Evolutionary conservation across 2,113 vertebrate genomes (phyloP).

Genomic region (Blennius ocellaris): DNA sequence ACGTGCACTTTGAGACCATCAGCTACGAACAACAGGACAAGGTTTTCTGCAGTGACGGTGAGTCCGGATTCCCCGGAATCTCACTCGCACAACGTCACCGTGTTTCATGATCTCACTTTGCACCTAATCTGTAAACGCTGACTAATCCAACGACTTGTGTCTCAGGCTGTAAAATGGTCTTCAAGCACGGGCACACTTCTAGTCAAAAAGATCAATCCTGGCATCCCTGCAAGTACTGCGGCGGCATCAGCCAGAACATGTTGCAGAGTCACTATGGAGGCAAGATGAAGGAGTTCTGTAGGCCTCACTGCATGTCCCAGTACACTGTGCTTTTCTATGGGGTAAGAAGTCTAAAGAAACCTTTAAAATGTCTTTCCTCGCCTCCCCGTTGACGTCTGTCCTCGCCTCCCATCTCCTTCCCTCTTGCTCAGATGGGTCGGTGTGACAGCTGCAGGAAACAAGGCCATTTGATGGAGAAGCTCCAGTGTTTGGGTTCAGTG

Average conservation of each 20-base stretch:
- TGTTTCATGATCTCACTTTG: too few species aligned
- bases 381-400: background rate
- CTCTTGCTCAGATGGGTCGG: constrained; percentile 89
- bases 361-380: too few species aligned
- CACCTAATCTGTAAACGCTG: background rate
- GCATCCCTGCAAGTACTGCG: constrained; percentile 93
- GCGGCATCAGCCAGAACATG: constrained; percentile 88
- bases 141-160: background rate
- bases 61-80: constrained; percentile 10
- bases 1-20: constrained; percentile 90
- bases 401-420: too few species aligned
- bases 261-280: constrained; percentile 92
- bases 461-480: constrained; percentile 91
- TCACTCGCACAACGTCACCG: background rate
- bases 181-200: constrained; percentile 89
- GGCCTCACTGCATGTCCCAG: constrained; percentile 96
- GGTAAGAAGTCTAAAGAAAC: constrained; percentile 78
- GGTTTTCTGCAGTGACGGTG: constrained; percentile 94
- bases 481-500: constrained; percentile 92
- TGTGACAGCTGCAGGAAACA: constrained; percentile 95
- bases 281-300: constrained; percentile 94
- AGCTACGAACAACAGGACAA: constrained; percentile 88
- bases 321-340: constrained; percentile 95
- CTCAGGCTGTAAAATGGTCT: constrained; percentile 92
- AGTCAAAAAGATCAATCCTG: constrained; percentile 89